A percentile compares a stretch with the other conserved stretches of the same genome.
These are phyloP conservation scores for Chaetophractus vellerosus DNA, from an alignment of 2,797 vertebrate genomes.

Conservation along the genomic window DNA sequence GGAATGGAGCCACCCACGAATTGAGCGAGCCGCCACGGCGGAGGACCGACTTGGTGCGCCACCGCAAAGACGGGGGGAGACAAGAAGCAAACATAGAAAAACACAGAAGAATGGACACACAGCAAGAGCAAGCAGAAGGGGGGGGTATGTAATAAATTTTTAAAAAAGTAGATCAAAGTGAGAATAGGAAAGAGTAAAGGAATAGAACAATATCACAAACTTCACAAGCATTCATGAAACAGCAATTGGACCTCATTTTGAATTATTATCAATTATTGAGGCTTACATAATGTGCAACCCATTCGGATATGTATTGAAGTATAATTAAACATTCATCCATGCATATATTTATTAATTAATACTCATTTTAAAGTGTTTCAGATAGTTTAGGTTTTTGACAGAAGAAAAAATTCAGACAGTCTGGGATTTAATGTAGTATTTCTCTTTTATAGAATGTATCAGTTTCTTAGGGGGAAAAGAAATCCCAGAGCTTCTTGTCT, in stretches of 20 bases:
- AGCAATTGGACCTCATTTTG: not conserved
- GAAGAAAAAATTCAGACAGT: not conserved
- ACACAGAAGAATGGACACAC: no score
- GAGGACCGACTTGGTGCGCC: no score
- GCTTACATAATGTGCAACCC: not conserved
- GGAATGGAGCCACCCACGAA: no score
- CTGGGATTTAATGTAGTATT: not conserved
- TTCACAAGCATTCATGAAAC: not conserved
- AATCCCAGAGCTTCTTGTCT: not conserved
- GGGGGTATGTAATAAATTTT: no score
- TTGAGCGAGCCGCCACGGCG: no score
- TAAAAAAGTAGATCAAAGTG: not conserved
- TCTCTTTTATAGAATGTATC: not conserved
- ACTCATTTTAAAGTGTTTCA: not conserved
- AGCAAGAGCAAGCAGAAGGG: no score
- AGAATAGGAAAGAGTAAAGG: not conserved
- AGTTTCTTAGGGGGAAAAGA: not conserved
- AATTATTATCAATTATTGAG: not conserved
- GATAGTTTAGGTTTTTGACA: not conserved
- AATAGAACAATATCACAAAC: not conserved
- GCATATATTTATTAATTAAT: not conserved
- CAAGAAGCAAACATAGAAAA: no score
- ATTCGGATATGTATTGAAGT: not conserved
- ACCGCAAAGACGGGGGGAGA: no score
- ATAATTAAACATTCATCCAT: conserved; percentile 18